Evolutionary conservation across 2,888 invertebrate genomes (phyloP).

Genomic region (Artemia sinica): DNA sequence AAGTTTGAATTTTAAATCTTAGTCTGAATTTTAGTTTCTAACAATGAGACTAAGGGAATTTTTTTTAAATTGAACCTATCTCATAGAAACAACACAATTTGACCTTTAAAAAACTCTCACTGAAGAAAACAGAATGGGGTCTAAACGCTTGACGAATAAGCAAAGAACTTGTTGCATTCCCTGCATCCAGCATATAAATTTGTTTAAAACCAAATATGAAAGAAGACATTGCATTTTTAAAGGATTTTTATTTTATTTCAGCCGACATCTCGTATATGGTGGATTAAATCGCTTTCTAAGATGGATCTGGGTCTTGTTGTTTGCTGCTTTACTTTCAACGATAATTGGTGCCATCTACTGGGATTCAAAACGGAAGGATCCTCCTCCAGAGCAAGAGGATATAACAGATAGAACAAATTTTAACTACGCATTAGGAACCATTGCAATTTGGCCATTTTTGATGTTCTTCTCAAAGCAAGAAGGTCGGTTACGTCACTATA

Average conservation of each 20-base stretch:
- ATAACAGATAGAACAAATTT: slow-evolving; percentile 50
- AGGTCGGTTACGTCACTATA: slow-evolving; percentile 36
- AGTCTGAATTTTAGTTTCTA: no score
- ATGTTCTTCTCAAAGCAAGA: slow-evolving; percentile 41
- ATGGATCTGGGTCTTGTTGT: slow-evolving; percentile 56
- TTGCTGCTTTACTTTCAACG: slow-evolving; percentile 63
- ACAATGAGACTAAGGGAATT: no score
- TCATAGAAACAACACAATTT: neutral
- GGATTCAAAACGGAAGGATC: slow-evolving; percentile 46
- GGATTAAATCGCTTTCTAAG: slow-evolving; percentile 66
- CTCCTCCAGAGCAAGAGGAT: slow-evolving; percentile 27
- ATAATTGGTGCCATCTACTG: slow-evolving; percentile 71
- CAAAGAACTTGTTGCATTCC: no score
- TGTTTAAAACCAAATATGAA: neutral
- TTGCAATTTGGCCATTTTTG: slow-evolving; percentile 59
- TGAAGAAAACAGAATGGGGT: no score
- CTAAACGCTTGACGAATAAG: no score
- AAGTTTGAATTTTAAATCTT: no score
- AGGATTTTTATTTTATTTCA: slow-evolving; percentile 26
- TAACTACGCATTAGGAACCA: slow-evolving; percentile 60
- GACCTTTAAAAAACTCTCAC: no score
- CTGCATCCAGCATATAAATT: no score
- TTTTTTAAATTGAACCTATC: neutral
- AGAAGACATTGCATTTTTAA: slow-evolving; percentile 3
- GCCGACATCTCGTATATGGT: slow-evolving; percentile 46